Percentiles rank a stretch among this genome's conserved stretches.
These are phyloP conservation scores for Amyelois transitella DNA, from an alignment of 1,140 invertebrate genomes.

Conservation along the genomic window DNA sequence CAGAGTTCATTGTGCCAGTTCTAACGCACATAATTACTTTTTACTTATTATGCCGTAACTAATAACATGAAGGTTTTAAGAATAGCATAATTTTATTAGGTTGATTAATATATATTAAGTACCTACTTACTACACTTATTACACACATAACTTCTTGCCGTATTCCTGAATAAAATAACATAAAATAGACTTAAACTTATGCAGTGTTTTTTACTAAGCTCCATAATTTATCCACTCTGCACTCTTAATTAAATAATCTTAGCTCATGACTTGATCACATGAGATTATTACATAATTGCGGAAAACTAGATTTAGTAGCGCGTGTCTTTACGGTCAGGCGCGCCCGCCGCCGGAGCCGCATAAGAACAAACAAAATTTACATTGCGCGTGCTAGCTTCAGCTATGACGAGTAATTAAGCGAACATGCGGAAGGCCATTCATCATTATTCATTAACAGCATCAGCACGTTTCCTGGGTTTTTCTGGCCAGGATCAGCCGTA, in stretches of 20 bases:
- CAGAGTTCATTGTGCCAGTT: neutral
- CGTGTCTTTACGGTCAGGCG: conserved; percentile 43
- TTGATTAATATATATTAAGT: too few relatives aligned
- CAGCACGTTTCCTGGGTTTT: conserved; percentile 56
- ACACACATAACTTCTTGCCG: neutral
- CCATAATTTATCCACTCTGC: too few relatives aligned
- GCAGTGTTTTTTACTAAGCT: too few relatives aligned
- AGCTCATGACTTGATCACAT: conserved; percentile 8
- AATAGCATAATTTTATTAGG: too few relatives aligned
- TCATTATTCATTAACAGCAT: conserved; percentile 58
- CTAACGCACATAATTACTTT: neutral
- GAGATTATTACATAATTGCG: conserved; percentile 29
- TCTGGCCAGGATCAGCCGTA: conserved; percentile 19
- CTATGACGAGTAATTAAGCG: conserved; percentile 36
- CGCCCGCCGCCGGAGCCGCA: conserved; percentile 17
- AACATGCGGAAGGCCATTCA: conserved; percentile 48
- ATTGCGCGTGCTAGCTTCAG: conserved; percentile 14
- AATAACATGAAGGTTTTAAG: too few relatives aligned
- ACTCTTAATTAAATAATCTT: conserved; percentile 13
- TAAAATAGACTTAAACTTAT: too few relatives aligned
- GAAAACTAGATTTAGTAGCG: conserved; percentile 30
- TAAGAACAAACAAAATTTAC: conserved; percentile 6
- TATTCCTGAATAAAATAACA: neutral
- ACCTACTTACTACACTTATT: too few relatives aligned
- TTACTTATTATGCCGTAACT: too few relatives aligned